Evolutionary conservation across 2,113 vertebrate species (phyloP).

Genomic region (Galemys pyrenaicus): DNA sequence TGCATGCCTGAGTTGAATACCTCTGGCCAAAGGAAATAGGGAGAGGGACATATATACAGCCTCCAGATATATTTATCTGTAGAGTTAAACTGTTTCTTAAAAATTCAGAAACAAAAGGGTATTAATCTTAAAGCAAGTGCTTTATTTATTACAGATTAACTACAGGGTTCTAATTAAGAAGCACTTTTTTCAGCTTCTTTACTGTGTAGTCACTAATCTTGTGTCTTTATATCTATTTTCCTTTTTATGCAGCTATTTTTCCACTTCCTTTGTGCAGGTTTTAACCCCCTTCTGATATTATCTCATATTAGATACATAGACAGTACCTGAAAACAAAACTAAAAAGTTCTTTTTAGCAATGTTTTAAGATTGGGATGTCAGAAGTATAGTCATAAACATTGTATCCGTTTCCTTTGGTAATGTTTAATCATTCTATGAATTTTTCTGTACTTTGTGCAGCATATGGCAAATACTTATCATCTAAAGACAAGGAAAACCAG

Average conservation of each 20-base stretch:
- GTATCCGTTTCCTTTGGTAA: conserved; percentile 59
- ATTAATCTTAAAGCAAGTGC: conserved; percentile 17
- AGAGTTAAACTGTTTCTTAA: conserved; percentile 23
- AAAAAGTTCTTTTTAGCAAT: conserved; percentile 58
- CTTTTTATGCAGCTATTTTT: conserved; percentile 20
- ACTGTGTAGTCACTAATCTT: conserved; percentile 38
- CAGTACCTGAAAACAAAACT: conserved; percentile 59
- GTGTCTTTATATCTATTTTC: conserved; percentile 55
- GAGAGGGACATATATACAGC: not conserved
- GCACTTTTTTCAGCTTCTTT: conserved; percentile 51
- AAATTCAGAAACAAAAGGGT: not conserved
- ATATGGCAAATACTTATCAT: conserved; percentile 50
- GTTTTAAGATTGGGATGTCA: conserved; percentile 45
- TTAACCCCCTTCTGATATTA: not conserved
- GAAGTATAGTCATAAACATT: conserved; percentile 6
- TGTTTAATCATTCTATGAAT: conserved; percentile 56
- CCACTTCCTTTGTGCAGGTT: conserved; percentile 62
- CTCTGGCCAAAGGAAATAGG: not conserved
- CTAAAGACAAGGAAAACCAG: conserved; percentile 70
- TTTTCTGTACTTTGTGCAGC: conserved; percentile 51
- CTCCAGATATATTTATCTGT: not conserved
- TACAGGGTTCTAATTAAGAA: conserved; percentile 46
- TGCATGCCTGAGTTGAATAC: not conserved
- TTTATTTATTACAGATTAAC: conserved; percentile 16
- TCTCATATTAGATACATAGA: conserved; percentile 40